These are phyloP conservation scores for Buathra laborator DNA, from an alignment of 2,888 invertebrate species.

Conservation along the genomic window DNA sequence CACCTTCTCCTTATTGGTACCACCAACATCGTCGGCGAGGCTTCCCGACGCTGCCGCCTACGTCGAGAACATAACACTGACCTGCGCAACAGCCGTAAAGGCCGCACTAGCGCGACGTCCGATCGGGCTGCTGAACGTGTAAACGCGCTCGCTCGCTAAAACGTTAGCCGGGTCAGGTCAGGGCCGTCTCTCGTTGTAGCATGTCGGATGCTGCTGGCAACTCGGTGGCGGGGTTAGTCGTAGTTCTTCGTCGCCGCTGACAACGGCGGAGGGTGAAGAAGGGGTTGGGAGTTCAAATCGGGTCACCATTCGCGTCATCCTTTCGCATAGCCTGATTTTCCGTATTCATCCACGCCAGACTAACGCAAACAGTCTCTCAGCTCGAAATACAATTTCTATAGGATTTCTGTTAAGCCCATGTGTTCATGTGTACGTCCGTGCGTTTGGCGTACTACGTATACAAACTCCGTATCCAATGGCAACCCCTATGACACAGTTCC, in stretches of 20 bases:
- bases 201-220: constrained; percentile 59
- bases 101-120: constrained; percentile 33
- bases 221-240: constrained; percentile 11
- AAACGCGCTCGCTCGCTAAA: constrained; percentile 15
- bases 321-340: constrained; percentile 45
- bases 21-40: constrained; percentile 24
- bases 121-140: constrained; percentile 68
- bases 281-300: constrained; percentile 75
- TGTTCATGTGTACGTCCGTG: not conserved
- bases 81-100: constrained; percentile 79
- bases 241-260: constrained; percentile 26
- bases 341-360: constrained; percentile 14
- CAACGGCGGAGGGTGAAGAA: constrained; percentile 24
- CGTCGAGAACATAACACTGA: constrained; percentile 72
- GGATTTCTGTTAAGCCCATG: not conserved
- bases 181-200: constrained; percentile 72
- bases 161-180: constrained; percentile 76
- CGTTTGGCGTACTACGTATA: not conserved
- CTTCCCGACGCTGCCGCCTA: constrained; percentile 54
- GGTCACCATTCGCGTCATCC: constrained; percentile 75
- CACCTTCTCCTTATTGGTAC: not conserved
- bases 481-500: constrained; percentile 60
- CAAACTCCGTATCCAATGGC: not conserved
- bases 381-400: constrained; percentile 21
- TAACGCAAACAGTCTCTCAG: constrained; percentile 5